Conservation (phyloP, 2,113 vertebrate species). For the Fregetta grallaria region DNA sequence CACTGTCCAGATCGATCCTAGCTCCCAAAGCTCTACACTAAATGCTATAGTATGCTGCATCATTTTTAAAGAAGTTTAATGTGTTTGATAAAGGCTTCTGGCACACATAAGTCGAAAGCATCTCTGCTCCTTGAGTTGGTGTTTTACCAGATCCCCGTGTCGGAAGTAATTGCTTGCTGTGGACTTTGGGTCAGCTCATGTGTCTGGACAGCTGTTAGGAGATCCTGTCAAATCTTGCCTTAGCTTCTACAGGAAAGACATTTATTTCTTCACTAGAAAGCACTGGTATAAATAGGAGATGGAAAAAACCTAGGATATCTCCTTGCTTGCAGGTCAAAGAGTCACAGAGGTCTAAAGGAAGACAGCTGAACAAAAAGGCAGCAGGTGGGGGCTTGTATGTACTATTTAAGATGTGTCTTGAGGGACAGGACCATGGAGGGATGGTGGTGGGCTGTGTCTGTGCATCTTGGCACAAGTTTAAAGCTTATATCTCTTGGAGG, state of each 20-base stretch:
- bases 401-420: constrained; percentile 54
- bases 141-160: background rate
- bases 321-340: constrained; percentile 48
- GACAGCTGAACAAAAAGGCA: constrained; percentile 56
- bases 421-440: background rate
- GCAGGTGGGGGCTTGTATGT: background rate
- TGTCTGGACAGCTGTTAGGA: constrained; percentile 48
- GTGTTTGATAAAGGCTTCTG: background rate
- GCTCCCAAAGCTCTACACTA: background rate
- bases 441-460: background rate
- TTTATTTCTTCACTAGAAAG: constrained; percentile 60
- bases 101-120: background rate
- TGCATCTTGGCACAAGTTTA: background rate
- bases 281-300: constrained; percentile 52
- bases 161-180: constrained; percentile 26
- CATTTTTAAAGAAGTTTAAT: background rate
- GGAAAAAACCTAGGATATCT: constrained; percentile 31
- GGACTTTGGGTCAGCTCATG: constrained; percentile 2
- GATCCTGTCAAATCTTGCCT: constrained; percentile 55
- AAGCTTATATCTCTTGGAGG: constrained; percentile 9
- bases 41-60: background rate
- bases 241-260: constrained; percentile 27
- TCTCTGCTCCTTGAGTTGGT: background rate
- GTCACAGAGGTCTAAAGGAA: constrained; percentile 52
- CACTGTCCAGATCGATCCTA: background rate